Base-by-base conservation (phyloP, 2,113 vertebrate species). In the Pomatostomus ruficeps region DNA sequence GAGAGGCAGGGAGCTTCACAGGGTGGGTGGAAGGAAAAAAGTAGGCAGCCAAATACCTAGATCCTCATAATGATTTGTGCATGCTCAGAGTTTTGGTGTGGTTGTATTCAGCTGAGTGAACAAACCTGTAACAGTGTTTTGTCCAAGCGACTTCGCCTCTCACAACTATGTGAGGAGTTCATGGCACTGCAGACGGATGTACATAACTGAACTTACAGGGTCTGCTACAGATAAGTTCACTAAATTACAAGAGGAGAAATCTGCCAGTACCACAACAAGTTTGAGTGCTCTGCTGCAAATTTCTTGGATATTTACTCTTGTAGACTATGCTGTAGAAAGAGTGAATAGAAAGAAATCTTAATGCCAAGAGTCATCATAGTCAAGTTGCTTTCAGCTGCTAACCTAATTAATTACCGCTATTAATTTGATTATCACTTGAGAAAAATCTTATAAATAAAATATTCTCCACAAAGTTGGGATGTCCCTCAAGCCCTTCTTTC, bases 371-470 rank as follows among this genome's bases (percentile, higher is more conserved):
- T 40, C 23, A 80, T 83, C 22, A 11, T 43, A 83, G 42, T 52
- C 52, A 62, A 36, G 12, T 84, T 93, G 22, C 55, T 84, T 94
- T 94, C 72, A 77, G 38, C 55, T 83, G 29, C 54, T 75, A 74
- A 59, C 24, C 51, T 84, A 91, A 72, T 93, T 81, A 97, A 79
- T 93, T 88, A 48, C 55, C 14, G 21, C 74, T 72, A 57, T 78
- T 93, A 88, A 85, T 85, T 63, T 66, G 26, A 83, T 88, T 67
- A 70, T 65, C 51, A 42, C 68, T 94, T 90, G 91, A 86, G 88
- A 67, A 89, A 58, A 89, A 42, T 46, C 28, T 68, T 68, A 68
- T 51, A 74, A 91, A 91, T 93, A 91, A 95, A 95, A 91, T 51
- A 91, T 85, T 31, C 35, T 88, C 20, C 36, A 25, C 22, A 35